Evolutionary conservation across 1,140 invertebrate species (phyloP), one percentile per base, ranked within the genome.

Genomic region (Caenorhabditis remanei): DNA sequence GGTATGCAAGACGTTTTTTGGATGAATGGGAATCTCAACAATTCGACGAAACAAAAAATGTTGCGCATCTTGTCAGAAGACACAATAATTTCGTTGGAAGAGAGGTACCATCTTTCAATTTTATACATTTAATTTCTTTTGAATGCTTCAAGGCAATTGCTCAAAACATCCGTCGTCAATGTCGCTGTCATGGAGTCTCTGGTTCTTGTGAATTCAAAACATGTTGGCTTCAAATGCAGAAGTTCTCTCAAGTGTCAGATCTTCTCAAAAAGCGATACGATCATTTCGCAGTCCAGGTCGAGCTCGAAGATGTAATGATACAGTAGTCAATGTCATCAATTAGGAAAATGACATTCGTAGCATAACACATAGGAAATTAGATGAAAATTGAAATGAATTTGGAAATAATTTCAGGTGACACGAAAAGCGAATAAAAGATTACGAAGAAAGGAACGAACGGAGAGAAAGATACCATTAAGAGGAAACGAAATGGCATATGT

Each of bases 1-100:
- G 94, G 90, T 95, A 95, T 90, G 93, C 94, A 83, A 91, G 94
- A 87, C 93, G 83, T 67, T 95, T 95, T 90, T 94, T 95, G 4
- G 95, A 95, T 92, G 94, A 94, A 56, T 90, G 83, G 83, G 90
- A 90, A 43, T 43, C 83, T 53, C 56, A 87, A 71, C 82, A 87
- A 61, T 90, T 90, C 71, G 58, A 84, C 87, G 83, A 93, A 48
- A 92, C 93, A 83, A 92, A 93, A 87, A 89, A 92, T 61, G 24
- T 94, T 16, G 90, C 93, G 50, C 94, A 93, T 87, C 91, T 94
- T 85, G 95, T 95, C 94, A 95, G 95, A 92, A 92, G 95, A 4
- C 95, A 95, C 91, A 95, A 95, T 91, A 95, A 95, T 90, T 94
- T 95, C 92, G 95, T 94, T 46, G 95, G 95, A 41, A 91, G 95